A percentile compares a stretch with the other conserved stretches of the same genome.
Conservation (phyloP, 2,888 invertebrate species). For the Yponomeuta sedellus region DNA sequence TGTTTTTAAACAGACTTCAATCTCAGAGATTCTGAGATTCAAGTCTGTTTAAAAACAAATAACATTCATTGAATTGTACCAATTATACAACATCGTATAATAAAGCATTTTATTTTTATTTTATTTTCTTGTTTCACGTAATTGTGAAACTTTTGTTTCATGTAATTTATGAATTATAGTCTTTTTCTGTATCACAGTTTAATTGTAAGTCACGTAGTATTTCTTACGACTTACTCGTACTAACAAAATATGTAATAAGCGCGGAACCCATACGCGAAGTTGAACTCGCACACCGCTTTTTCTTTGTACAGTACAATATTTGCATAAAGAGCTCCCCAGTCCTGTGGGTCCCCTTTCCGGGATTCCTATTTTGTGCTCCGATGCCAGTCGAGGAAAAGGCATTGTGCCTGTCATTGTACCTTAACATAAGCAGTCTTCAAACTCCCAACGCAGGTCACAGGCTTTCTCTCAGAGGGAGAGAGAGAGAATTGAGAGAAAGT, state of each 20-base stretch:
- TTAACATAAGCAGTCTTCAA: neutral
- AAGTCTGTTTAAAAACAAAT: too few species aligned
- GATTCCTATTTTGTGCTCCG: conserved; percentile 67
- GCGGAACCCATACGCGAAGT: conserved; percentile 16
- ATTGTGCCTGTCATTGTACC: conserved; percentile 18
- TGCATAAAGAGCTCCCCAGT: conserved; percentile 66
- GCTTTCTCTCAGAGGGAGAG: neutral
- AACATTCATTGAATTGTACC: too few species aligned
- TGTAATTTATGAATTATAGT: too few species aligned
- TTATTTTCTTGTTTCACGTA: too few species aligned
- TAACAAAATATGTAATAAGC: conserved; percentile 23
- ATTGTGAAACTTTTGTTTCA: too few species aligned
- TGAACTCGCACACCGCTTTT: neutral
- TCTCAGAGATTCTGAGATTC: too few species aligned
- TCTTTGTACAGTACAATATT: conserved; percentile 37
- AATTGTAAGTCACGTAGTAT: too few species aligned
- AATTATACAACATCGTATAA: too few species aligned
- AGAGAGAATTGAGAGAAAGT: neutral
- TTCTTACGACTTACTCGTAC: neutral
- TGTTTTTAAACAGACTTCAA: too few species aligned
- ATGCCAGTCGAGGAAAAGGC: conserved; percentile 35
- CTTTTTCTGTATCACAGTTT: too few species aligned
- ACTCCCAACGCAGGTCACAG: too few species aligned
- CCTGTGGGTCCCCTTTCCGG: conserved; percentile 68
- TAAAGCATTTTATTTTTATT: too few species aligned